Evolutionary conservation across 1,140 invertebrate species (phyloP).

Genomic region (Cydia splendana): DNA sequence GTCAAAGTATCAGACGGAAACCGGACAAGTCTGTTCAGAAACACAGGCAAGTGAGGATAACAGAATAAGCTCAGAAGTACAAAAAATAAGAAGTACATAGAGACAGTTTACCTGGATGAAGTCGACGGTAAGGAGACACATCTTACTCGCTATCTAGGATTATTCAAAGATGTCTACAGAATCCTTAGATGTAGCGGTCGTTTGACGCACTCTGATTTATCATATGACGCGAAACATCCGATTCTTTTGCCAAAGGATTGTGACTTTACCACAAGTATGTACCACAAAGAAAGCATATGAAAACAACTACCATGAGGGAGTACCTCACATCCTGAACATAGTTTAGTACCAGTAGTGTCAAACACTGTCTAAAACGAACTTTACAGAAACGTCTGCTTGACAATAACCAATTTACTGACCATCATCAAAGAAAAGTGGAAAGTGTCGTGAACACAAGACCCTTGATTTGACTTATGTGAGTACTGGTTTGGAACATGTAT

Average conservation of each 20-base stretch:
- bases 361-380: conserved; percentile 30
- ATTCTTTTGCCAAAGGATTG: no score
- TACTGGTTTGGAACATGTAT: conserved; percentile 9
- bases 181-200: conserved; percentile 31
- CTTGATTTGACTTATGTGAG: background rate
- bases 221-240: no score
- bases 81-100: background rate
- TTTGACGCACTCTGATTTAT: no score
- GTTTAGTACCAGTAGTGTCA: conserved; percentile 11
- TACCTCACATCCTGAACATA: no score
- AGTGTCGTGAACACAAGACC: conserved; percentile 25
- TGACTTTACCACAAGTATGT: no score
- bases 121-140: no score
- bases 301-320: no score
- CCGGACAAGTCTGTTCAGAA: background rate
- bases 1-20: background rate
- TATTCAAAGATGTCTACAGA: conserved; percentile 35
- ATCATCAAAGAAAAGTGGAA: conserved; percentile 33
- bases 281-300: no score
- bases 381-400: conserved; percentile 15
- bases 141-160: background rate
- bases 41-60: conserved; percentile 24
- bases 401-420: conserved; percentile 17
- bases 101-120: no score
- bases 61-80: conserved; percentile 36